A percentile compares a stretch with the other conserved stretches of the same genome.
phyloP scores from a whole-genome alignment of 1,140 invertebrate genomes.

The Diachasma alloeum region DNA sequence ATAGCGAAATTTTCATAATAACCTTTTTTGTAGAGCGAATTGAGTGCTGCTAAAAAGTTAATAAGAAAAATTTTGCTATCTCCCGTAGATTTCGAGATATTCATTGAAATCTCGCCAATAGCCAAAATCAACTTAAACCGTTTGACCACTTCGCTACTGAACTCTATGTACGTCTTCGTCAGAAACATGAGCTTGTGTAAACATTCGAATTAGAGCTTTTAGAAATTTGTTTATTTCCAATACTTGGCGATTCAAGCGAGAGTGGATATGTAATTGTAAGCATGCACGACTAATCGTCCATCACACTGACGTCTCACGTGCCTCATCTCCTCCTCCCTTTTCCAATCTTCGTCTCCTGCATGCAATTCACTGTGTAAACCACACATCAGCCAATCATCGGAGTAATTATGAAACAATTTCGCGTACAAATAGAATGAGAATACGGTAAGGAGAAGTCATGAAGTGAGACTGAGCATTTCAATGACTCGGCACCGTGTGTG shows the following conservation, averaged over 20 bases:
- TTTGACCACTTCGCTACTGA: no score
- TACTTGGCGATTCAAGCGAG: background rate
- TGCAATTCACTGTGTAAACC: constrained; percentile 44
- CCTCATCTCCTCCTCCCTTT: background rate
- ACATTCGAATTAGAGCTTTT: background rate
- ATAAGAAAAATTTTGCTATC: no score
- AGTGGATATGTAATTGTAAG: background rate
- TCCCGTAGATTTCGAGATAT: no score
- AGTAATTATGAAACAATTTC: constrained; percentile 54
- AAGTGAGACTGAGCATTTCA: background rate
- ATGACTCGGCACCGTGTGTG: background rate
- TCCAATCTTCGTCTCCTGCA: constrained; percentile 31
- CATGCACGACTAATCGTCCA: background rate
- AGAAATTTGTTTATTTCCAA: background rate
- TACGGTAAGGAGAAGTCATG: constrained; percentile 37
- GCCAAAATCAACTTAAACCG: no score
- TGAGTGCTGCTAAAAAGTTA: no score
- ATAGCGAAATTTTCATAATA: no score
- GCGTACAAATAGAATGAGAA: constrained; percentile 41
- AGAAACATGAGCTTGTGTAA: background rate
- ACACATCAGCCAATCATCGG: constrained; percentile 41
- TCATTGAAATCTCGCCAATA: no score
- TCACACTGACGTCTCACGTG: constrained; percentile 12
- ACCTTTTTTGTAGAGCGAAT: no score
- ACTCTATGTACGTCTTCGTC: background rate